A percentile compares a stretch with the other conserved stretches of the same genome.
These are phyloP conservation scores for Shinisaurus crocodilurus DNA, from an alignment of 2,113 vertebrate species.

Conservation along the genomic window DNA sequence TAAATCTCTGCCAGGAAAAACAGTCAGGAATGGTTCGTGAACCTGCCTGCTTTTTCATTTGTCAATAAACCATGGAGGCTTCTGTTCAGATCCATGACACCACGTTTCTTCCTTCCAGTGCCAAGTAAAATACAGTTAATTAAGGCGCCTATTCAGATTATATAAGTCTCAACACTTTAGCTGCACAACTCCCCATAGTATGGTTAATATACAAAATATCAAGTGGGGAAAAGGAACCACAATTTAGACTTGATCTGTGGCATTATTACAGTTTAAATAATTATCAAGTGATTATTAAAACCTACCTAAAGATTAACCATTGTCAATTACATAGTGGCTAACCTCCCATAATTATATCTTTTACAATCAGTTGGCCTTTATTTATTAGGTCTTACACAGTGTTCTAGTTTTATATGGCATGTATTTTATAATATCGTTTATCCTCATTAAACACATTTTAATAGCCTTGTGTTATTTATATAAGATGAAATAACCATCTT, in stretches of 20 bases:
- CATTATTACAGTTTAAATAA: constrained; percentile 55
- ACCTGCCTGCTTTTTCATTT: constrained; percentile 3
- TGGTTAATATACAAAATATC: constrained; percentile 43
- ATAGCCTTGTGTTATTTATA: constrained; percentile 65
- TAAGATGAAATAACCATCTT: constrained; percentile 57
- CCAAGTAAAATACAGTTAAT: constrained; percentile 67
- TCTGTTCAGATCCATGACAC: constrained; percentile 54
- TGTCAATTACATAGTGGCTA: constrained; percentile 58
- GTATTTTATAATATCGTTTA: constrained; percentile 40
- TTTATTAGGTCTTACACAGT: constrained; percentile 47
- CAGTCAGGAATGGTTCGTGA: constrained; percentile 34
- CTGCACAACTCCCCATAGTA: constrained; percentile 43
- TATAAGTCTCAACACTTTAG: constrained; percentile 36
- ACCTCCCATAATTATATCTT: constrained; percentile 45
- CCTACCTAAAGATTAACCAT: constrained; percentile 55
- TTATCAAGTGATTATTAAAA: constrained; percentile 63
- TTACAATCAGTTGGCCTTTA: constrained; percentile 58
- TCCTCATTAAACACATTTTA: constrained; percentile 57
- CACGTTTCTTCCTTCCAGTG: constrained; percentile 48
- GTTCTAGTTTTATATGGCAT: constrained; percentile 18
- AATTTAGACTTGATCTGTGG: constrained; percentile 49
- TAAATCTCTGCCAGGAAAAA: constrained; percentile 43
- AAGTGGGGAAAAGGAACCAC: constrained; percentile 35
- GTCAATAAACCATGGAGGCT: constrained; percentile 52
- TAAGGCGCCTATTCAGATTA: constrained; percentile 64